A percentile compares a stretch with the other conserved stretches of the same genome.
Conservation (phyloP, 2,888 invertebrate species). For the Apamea epomidion region DNA sequence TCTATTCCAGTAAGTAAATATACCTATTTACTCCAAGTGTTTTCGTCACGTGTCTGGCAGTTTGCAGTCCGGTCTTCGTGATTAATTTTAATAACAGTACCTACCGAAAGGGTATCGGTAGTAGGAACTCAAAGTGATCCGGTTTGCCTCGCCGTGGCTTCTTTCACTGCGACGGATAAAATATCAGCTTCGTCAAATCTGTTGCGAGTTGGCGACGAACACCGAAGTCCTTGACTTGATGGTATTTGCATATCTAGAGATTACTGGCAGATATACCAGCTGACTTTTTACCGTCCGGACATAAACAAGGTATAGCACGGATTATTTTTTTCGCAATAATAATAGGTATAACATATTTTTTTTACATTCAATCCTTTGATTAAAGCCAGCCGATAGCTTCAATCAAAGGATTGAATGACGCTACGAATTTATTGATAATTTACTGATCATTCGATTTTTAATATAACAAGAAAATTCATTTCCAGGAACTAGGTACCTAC, state of each 20-base stretch:
- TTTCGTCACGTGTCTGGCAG: slow-evolving; percentile 56
- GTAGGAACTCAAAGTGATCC: slow-evolving; percentile 63
- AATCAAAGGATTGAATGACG: background rate
- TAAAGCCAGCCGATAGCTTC: background rate
- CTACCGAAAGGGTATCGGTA: slow-evolving; percentile 61
- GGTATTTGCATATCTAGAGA: slow-evolving; percentile 16
- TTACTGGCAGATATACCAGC: background rate
- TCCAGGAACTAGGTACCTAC: background rate
- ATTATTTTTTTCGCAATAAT: background rate
- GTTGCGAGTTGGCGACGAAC: slow-evolving; percentile 16
- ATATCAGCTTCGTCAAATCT: slow-evolving; percentile 48
- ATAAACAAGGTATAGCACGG: background rate
- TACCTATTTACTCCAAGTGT: slow-evolving; percentile 20
- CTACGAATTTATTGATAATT: background rate
- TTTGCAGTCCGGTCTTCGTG: slow-evolving; percentile 57
- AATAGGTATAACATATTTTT: too few relatives aligned
- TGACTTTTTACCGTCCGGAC: background rate
- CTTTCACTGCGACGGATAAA: slow-evolving; percentile 64
- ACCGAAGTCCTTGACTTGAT: slow-evolving; percentile 39
- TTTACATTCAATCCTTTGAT: background rate
- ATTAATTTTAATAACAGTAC: slow-evolving; percentile 63
- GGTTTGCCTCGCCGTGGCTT: slow-evolving; percentile 66
- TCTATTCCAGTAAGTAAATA: slow-evolving; percentile 7
- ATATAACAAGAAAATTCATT: slow-evolving; percentile 8
- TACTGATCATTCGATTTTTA: background rate